A percentile compares a stretch with the other conserved stretches of the same genome.
phyloP scores from a whole-genome alignment of 2,888 invertebrate genomes.

The Epinotia bilunana region DNA sequence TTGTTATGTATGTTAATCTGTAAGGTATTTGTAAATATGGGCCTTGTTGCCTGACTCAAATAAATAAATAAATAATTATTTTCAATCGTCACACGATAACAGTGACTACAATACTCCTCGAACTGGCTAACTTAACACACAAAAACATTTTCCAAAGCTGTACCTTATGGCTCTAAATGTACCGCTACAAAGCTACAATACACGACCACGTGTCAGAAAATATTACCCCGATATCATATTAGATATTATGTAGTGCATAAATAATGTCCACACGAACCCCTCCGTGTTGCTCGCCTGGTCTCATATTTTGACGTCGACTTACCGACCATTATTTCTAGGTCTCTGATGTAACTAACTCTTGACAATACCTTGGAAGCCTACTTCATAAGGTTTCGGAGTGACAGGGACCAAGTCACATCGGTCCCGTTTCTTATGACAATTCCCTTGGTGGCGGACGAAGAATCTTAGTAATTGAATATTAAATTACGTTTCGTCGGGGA shows the following conservation, averaged over 20 bases:
- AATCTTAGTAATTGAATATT: conserved; percentile 45
- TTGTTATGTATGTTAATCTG: too few species aligned
- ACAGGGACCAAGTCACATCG: conserved; percentile 31
- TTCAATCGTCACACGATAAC: too few species aligned
- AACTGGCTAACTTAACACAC: too few species aligned
- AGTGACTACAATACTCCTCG: too few species aligned
- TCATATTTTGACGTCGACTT: conserved; percentile 33
- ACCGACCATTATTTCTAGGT: conserved; percentile 17
- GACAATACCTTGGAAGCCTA: conserved; percentile 12
- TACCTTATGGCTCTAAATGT: not conserved
- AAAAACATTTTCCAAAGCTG: too few species aligned
- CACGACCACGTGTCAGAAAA: conserved; percentile 1
- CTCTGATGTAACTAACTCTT: conserved; percentile 21
- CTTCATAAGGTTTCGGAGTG: conserved; percentile 5
- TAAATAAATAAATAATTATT: too few species aligned
- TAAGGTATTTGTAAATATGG: too few species aligned
- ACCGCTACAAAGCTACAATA: not conserved
- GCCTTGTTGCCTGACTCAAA: too few species aligned
- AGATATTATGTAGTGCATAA: conserved; percentile 35
- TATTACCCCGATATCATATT: conserved; percentile 25
- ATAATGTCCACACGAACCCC: conserved; percentile 26
- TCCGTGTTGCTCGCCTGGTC: conserved; percentile 11
- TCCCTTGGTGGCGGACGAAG: conserved; percentile 38
- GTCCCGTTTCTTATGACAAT: conserved; percentile 41
- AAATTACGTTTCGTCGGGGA: conserved; percentile 31